Evolutionary conservation across 1,140 invertebrate species (phyloP).

Genomic region (Tetramorium alpestre): DNA sequence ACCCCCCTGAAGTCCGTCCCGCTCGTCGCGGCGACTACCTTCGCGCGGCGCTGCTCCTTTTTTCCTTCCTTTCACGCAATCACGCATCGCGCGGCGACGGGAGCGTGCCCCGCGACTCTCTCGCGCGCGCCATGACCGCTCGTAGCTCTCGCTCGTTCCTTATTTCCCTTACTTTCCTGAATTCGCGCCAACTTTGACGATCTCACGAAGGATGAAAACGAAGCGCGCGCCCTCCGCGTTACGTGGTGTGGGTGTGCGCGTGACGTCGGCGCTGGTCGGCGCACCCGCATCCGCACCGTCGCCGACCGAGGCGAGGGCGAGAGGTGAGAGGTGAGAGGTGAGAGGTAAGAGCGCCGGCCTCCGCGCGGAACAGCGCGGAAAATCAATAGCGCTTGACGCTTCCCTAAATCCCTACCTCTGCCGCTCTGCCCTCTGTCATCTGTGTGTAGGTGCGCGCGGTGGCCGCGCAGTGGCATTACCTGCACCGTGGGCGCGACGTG

Average conservation of each 20-base stretch:
- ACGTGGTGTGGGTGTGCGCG: conserved; percentile 71
- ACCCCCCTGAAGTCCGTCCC: conserved; percentile 40
- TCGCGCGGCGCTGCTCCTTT: neutral
- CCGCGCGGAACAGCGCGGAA: conserved; percentile 64
- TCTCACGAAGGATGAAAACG: conserved; percentile 69
- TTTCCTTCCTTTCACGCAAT: neutral
- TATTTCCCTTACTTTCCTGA: neutral
- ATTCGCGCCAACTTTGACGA: conserved; percentile 70
- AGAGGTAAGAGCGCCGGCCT: too few relatives aligned
- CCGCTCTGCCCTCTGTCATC: conserved; percentile 11
- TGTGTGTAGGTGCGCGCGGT: conserved; percentile 56
- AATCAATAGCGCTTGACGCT: conserved; percentile 77
- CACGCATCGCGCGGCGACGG: neutral
- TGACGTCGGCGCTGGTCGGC: conserved; percentile 27
- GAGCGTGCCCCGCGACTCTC: neutral
- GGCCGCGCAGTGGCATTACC: neutral
- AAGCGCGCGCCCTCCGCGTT: conserved; percentile 75
- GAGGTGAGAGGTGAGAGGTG: too few relatives aligned
- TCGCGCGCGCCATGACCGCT: neutral
- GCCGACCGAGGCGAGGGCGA: conserved; percentile 58
- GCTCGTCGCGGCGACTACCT: neutral
- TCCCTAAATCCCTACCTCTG: neutral
- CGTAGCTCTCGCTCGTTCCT: neutral
- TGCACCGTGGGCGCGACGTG: too few relatives aligned
- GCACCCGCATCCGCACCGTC: conserved; percentile 69